Evolutionary conservation across 2,888 invertebrate genomes (phyloP).

Genomic region (Drosophila yooni): DNA sequence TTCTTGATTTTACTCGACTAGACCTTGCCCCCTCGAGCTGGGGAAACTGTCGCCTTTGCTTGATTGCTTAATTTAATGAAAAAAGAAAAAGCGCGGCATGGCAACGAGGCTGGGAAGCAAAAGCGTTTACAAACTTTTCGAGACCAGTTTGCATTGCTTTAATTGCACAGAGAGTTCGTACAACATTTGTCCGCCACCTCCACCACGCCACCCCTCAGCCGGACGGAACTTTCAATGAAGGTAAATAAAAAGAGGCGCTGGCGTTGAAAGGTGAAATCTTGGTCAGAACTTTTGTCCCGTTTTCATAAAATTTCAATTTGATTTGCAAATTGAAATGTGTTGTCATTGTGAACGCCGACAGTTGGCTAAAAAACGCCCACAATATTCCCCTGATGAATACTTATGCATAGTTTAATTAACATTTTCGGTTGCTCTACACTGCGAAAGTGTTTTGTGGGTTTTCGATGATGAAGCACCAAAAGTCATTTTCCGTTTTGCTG

Average conservation of each 20-base stretch:
- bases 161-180: constrained; percentile 52
- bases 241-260: constrained; percentile 43
- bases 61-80: constrained; percentile 63
- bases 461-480: constrained; percentile 4
- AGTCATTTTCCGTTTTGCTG: too few species aligned
- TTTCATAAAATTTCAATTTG: constrained; percentile 50
- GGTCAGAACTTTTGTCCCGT: constrained; percentile 22
- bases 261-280: constrained; percentile 46
- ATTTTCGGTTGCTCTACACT: constrained; percentile 14
- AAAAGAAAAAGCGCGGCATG: constrained; percentile 10
- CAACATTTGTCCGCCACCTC: constrained; percentile 21
- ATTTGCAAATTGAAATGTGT: constrained; percentile 74
- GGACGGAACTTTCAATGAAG: constrained; percentile 29
- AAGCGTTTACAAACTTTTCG: constrained; percentile 40
- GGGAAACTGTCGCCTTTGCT: constrained; percentile 25
- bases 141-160: constrained; percentile 48
- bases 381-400: background rate
- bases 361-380: background rate
- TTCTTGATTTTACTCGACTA: constrained; percentile 4
- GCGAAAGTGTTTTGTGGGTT: constrained; percentile 4
- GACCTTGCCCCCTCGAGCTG: constrained; percentile 1
- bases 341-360: constrained; percentile 14
- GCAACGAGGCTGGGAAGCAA: constrained; percentile 10
- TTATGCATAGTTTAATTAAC: constrained; percentile 57
- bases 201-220: background rate